Evolutionary conservation across 2,113 vertebrate genomes (phyloP), one percentile per base, ranked within the genome.

Genomic region (Amphilophus citrinellus): DNA sequence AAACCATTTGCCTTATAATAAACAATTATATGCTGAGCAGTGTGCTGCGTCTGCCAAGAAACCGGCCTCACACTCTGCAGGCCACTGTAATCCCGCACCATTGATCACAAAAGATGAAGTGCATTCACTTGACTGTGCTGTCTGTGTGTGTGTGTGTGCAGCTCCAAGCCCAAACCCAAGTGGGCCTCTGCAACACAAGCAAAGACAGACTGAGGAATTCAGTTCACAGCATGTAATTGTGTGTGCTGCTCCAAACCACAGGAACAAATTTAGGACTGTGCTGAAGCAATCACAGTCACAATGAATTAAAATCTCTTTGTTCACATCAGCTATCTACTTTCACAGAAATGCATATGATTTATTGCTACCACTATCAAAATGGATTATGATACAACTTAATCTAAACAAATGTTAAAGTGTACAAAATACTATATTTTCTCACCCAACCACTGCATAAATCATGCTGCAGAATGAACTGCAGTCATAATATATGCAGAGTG

Each of bases 131-230:
- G 65, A 65, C 75, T 47, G 24, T 78, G 73, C 32, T 59, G 57
- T 58, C 10, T 22, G n/a, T 22, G 58, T 14, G 10, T 62, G 59
- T 37, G 65, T 47, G 68, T 6, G 22, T 4, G 44, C 24, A 50
- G 65, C 76, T 76, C 62, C 13, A 11, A 77, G 20, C 24, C 53
- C 17, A 62, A 86, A 88, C 63, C 89, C 76, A 61, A 85, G 78
- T 59, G 77, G 86, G 83, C 88, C 87, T 87, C 84, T 87, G 75
- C 65, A 77, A 81, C 77, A 85, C 80, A 88, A 88, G 80, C 71
- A 85, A 80, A 87, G 59, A 53, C 84, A 87, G 81, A 83, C 82
- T 42, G 62, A 86, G 81, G 81, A 92, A 92, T 92, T 81, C 47
- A 61, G 18, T 58, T 73, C 66, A n/a, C 84, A 91, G 79, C 76